Conservation (phyloP, 2,888 invertebrate species). For the Leptopilina myrica region DNA sequence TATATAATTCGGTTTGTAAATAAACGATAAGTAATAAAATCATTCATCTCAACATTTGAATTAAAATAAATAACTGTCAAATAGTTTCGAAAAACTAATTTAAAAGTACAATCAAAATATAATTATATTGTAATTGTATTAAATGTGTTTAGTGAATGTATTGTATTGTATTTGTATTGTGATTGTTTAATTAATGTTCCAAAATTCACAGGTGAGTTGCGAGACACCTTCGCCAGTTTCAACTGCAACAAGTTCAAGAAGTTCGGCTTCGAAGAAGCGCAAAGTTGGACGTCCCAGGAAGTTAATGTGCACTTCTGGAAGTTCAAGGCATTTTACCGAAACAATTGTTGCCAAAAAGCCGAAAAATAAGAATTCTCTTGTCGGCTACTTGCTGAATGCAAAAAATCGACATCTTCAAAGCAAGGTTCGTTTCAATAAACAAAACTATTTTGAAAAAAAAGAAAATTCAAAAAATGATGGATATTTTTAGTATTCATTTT, state of each 20-base stretch:
- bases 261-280: constrained; percentile 83
- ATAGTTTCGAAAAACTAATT: neutral
- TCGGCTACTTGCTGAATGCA: constrained; percentile 82
- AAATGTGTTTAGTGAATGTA: no score
- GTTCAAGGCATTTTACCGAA: constrained; percentile 82
- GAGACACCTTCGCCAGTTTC: constrained; percentile 69
- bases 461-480: no score
- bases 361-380: constrained; percentile 83
- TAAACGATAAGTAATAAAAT: no score
- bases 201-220: constrained; percentile 58
- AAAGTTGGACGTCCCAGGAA: constrained; percentile 90
- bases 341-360: constrained; percentile 91
- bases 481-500: neutral
- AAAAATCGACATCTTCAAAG: constrained; percentile 80
- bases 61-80: no score
- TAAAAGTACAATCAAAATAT: neutral
- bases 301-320: constrained; percentile 79
- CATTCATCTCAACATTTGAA: no score
- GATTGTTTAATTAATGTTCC: neutral
- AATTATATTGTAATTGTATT: no score
- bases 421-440: constrained; percentile 61
- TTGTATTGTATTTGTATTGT: no score
- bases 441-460: no score
- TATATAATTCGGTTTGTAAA: no score
- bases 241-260: constrained; percentile 60